A percentile compares a stretch with the other conserved stretches of the same genome.
These are phyloP conservation scores for Nephrocerus scutellatus DNA, from an alignment of 2,888 invertebrate species.

Conservation along the genomic window DNA sequence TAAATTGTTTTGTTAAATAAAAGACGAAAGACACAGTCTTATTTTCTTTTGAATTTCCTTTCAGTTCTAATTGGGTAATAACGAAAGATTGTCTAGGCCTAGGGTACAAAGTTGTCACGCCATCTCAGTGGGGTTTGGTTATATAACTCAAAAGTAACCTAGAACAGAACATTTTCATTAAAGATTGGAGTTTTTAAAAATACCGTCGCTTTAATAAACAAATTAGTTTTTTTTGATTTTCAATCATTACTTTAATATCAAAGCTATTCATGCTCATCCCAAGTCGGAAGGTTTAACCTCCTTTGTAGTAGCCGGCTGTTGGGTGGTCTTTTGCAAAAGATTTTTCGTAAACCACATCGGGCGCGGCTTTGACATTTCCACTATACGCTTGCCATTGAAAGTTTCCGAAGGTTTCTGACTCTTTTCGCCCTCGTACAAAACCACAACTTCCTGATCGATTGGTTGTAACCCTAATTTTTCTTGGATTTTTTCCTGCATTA, in stretches of 20 bases:
- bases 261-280: constrained; percentile 55
- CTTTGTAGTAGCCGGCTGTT: constrained; percentile 60
- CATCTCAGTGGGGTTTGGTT: too few species aligned
- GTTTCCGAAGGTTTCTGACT: constrained; percentile 55
- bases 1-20: neutral
- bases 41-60: too few species aligned
- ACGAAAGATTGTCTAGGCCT: too few species aligned
- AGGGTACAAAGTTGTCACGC: too few species aligned
- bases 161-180: too few species aligned
- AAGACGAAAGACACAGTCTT: too few species aligned
- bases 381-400: constrained; percentile 66
- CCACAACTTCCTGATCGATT: constrained; percentile 76
- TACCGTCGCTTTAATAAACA: neutral
- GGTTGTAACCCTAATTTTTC: constrained; percentile 63
- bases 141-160: too few species aligned
- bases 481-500: constrained; percentile 69
- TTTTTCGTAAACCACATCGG: constrained; percentile 86
- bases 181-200: too few species aligned
- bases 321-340: constrained; percentile 70
- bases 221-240: constrained; percentile 2
- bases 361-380: constrained; percentile 78
- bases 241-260: neutral
- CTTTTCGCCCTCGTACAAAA: constrained; percentile 78
- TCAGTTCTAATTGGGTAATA: too few species aligned
- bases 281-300: constrained; percentile 69